phyloP scores from a whole-genome alignment of 2,113 vertebrate species.

The Syngnathus floridae region DNA sequence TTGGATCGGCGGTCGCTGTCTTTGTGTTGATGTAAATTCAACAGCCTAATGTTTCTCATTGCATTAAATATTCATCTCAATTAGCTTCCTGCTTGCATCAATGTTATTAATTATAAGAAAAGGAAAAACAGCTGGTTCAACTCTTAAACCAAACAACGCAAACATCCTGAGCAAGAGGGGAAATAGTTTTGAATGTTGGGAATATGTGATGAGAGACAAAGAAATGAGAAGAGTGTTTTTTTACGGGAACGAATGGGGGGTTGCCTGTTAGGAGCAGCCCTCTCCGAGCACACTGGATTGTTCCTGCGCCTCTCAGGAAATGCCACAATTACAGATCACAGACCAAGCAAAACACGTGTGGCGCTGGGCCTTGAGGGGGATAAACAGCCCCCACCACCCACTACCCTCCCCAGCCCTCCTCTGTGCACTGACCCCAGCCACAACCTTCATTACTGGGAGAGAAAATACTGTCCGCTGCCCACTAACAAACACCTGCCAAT shows the following conservation, averaged over 20 bases:
- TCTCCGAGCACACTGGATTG: conserved; percentile 69
- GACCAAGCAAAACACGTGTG: conserved; percentile 75
- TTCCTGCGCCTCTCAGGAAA: conserved; percentile 75
- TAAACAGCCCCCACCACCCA: conserved; percentile 72
- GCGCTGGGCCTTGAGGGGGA: conserved; percentile 69
- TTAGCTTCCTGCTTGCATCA: conserved; percentile 72
- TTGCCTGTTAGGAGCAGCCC: conserved; percentile 46
- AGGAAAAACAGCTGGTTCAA: conserved; percentile 49
- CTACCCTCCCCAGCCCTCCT: conserved; percentile 33
- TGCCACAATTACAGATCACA: conserved; percentile 78
- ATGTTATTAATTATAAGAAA: conserved; percentile 71
- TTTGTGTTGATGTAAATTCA: conserved; percentile 76
- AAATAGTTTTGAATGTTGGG: conserved; percentile 16
- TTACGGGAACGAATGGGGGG: conserved; percentile 23
- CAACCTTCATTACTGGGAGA: conserved; percentile 76
- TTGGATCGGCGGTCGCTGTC: conserved; percentile 58
- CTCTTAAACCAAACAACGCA: conserved; percentile 53
- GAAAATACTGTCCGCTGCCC: conserved; percentile 80
- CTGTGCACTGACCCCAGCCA: conserved; percentile 72
- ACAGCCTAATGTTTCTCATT: conserved; percentile 68
- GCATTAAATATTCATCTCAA: conserved; percentile 76
- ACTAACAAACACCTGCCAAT: conserved; percentile 78
- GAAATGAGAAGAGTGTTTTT: conserved; percentile 24
- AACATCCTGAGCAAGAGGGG: conserved; percentile 46
- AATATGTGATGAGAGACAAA: conserved; percentile 13